A percentile compares a stretch with the other conserved stretches of the same genome.
These are phyloP conservation scores for Anguilla marmorata DNA, from an alignment of 2,797 vertebrate genomes.

Conservation along the genomic window DNA sequence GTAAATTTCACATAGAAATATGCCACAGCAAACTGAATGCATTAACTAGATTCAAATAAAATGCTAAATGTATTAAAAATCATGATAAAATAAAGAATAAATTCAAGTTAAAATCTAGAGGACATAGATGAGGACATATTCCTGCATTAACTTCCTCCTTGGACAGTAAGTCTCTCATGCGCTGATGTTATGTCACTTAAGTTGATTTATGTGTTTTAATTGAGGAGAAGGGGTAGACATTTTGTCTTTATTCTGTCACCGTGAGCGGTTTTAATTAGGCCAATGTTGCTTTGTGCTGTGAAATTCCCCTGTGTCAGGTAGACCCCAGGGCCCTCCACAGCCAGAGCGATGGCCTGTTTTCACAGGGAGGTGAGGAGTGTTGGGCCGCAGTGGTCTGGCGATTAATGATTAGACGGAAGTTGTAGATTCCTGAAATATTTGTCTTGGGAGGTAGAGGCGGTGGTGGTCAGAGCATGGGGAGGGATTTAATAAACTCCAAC, in stretches of 20 bases:
- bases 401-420: conserved; percentile 71
- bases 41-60: neutral
- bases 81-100: neutral
- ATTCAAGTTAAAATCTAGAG: neutral
- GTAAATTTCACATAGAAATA: neutral
- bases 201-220: neutral
- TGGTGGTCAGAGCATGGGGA: neutral
- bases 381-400: conserved; percentile 32
- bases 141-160: neutral
- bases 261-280: neutral
- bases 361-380: conserved; percentile 44
- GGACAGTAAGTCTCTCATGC: neutral
- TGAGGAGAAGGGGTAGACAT: neutral
- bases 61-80: neutral
- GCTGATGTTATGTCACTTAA: neutral
- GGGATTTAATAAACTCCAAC: conserved; percentile 18
- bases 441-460: conserved; percentile 37
- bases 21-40: neutral
- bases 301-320: conserved; percentile 36
- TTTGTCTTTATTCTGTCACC: neutral
- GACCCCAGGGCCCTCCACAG: conserved; percentile 7
- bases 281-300: conserved; percentile 32
- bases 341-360: conserved; percentile 32
- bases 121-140: neutral
- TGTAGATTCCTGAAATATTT: conserved; percentile 66